phyloP scores from a whole-genome alignment of 2,888 invertebrate genomes.

The Drosophila sordidula region DNA sequence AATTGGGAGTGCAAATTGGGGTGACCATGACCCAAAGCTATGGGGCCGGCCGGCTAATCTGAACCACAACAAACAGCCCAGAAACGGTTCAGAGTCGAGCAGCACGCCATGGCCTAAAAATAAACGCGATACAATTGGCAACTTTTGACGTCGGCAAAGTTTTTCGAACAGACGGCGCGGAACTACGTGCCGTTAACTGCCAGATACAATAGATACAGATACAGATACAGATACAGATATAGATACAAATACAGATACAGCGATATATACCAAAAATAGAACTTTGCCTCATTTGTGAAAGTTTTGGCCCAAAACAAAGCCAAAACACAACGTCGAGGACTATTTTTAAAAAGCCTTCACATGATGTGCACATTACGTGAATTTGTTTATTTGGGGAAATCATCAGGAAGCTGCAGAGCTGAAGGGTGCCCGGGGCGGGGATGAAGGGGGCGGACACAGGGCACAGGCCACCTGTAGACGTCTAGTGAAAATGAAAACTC shows the following conservation, averaged over 20 bases:
- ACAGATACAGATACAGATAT: too few species aligned
- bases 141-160: constrained; percentile 67
- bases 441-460: constrained; percentile 1
- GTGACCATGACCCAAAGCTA: constrained; percentile 41
- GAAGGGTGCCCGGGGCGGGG: not conserved
- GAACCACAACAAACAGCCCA: constrained; percentile 32
- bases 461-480: constrained; percentile 67
- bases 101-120: constrained; percentile 77
- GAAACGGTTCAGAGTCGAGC: constrained; percentile 32
- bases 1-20: constrained; percentile 16
- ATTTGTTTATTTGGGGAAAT: constrained; percentile 42
- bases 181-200: constrained; percentile 69
- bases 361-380: constrained; percentile 46
- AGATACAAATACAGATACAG: constrained; percentile 11
- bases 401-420: constrained; percentile 8
- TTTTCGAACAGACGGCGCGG: constrained; percentile 68
- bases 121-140: constrained; percentile 53
- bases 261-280: constrained; percentile 68
- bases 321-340: constrained; percentile 40
- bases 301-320: constrained; percentile 64
- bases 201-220: constrained; percentile 43
- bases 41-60: constrained; percentile 18
- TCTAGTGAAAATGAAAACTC: constrained; percentile 67
- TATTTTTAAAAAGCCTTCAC: constrained; percentile 74
- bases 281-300: constrained; percentile 77